phyloP scores from a whole-genome alignment of 2,888 invertebrate genomes.

The Cataglyphis cursor region DNA sequence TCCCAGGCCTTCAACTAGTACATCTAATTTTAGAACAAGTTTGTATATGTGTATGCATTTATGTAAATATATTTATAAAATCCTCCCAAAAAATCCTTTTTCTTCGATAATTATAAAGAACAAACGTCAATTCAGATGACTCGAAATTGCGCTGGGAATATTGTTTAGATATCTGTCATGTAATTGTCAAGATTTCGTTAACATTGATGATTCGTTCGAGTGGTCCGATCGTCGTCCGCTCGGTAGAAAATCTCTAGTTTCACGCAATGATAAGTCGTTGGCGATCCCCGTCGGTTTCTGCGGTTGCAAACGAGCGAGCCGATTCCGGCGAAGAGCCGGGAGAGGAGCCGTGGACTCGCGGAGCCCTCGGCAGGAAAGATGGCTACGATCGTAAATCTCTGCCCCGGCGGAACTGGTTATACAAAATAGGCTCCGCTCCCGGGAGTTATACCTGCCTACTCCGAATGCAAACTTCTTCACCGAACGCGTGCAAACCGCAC shows the following conservation, averaged over 20 bases:
- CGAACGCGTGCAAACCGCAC: conserved; percentile 61
- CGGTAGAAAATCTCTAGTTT: conserved; percentile 26
- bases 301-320: conserved; percentile 31
- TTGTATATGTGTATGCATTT: background rate
- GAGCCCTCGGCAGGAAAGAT: conserved; percentile 64
- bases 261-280: conserved; percentile 42
- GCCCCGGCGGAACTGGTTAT: conserved; percentile 84
- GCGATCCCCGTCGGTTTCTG: conserved; percentile 39
- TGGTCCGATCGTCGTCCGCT: background rate
- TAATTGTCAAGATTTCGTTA: background rate
- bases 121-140: background rate
- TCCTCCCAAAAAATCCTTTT: background rate
- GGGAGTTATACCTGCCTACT: conserved; percentile 80
- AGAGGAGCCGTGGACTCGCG: conserved; percentile 29
- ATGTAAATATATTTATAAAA: background rate
- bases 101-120: background rate
- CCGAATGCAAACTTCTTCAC: conserved; percentile 81
- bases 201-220: conserved; percentile 11
- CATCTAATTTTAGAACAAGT: conserved; percentile 29
- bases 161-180: background rate
- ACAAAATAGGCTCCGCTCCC: conserved; percentile 83
- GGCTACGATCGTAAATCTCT: conserved; percentile 83
- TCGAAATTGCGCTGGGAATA: background rate
- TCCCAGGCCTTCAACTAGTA: conserved; percentile 21
- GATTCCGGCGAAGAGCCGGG: conserved; percentile 44